A percentile compares a stretch with the other conserved stretches of the same genome.
Conservation (phyloP, 2,113 vertebrate species). For the Myrmecobius fasciatus region DNA sequence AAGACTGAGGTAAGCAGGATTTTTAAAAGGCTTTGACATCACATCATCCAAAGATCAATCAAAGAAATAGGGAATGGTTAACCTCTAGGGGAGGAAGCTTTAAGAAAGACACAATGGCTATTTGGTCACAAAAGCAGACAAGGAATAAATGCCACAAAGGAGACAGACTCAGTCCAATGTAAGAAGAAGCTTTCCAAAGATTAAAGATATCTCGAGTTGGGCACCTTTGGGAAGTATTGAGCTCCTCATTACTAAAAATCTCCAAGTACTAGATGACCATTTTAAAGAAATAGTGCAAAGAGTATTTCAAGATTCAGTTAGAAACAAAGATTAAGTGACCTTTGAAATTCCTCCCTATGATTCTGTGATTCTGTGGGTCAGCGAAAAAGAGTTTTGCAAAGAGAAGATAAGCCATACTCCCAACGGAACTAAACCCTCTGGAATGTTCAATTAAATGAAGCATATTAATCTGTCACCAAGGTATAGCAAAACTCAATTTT, state of each 20-base stretch:
- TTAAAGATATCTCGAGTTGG: background rate
- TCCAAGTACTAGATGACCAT: background rate
- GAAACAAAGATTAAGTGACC: too few species aligned
- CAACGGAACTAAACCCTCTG: too few species aligned
- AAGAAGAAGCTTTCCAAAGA: background rate
- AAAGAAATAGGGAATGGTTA: background rate
- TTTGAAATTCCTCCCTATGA: too few species aligned
- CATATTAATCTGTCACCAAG: too few species aligned
- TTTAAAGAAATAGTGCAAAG: background rate
- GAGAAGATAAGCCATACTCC: too few species aligned
- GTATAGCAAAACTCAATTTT: too few species aligned
- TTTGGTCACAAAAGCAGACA: background rate
- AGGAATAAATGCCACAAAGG: background rate
- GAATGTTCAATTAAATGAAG: too few species aligned
- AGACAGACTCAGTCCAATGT: background rate
- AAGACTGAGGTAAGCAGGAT: background rate
- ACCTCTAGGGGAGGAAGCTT: background rate
- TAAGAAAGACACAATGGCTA: background rate
- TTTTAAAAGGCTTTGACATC: background rate
- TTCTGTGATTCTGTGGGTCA: too few species aligned
- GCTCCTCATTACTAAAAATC: background rate
- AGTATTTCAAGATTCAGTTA: too few species aligned
- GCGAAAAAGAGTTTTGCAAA: too few species aligned
- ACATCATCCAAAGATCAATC: background rate
- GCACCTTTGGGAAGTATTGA: background rate